phyloP scores from a whole-genome alignment of 2,888 invertebrate species.

The Gryllus longicercus region DNA sequence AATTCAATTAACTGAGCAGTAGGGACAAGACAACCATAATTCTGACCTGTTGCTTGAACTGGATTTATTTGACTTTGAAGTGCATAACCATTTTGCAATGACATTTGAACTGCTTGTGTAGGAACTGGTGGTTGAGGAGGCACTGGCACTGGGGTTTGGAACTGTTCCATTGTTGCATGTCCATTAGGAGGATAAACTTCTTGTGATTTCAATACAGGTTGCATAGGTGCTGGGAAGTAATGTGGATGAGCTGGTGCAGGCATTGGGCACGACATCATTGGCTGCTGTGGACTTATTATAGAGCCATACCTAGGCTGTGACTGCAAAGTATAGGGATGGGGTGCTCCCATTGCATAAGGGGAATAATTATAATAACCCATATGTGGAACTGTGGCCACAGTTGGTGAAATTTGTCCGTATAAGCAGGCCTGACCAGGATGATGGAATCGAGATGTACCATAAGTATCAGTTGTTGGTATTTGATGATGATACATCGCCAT shows the following conservation, averaged over 20 bases:
- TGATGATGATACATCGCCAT: slow-evolving; percentile 28
- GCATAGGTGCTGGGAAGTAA: slow-evolving; percentile 20
- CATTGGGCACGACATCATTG: slow-evolving; percentile 18
- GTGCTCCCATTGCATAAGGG: slow-evolving; percentile 26
- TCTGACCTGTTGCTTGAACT: slow-evolving; percentile 22
- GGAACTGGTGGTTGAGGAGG: neutral
- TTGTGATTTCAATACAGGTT: slow-evolving; percentile 37
- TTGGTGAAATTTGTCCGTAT: slow-evolving; percentile 31
- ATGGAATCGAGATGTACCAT: slow-evolving; percentile 32
- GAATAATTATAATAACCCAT: slow-evolving; percentile 30
- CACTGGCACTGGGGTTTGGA: slow-evolving; percentile 4
- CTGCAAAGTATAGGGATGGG: slow-evolving; percentile 32
- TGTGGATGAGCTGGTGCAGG: neutral
- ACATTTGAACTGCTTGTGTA: slow-evolving; percentile 20
- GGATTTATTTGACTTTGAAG: slow-evolving; percentile 25
- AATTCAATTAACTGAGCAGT: slow-evolving; percentile 67
- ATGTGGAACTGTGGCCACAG: slow-evolving; percentile 25
- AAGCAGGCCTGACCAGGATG: slow-evolving; percentile 29
- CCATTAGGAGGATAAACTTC: slow-evolving; percentile 36
- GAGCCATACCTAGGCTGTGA: slow-evolving; percentile 28
- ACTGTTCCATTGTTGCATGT: slow-evolving; percentile 30
- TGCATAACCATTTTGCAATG: slow-evolving; percentile 34
- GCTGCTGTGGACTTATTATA: slow-evolving; percentile 35
- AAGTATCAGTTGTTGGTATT: slow-evolving; percentile 28
- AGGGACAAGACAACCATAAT: slow-evolving; percentile 51